Base-by-base conservation (phyloP, 2,888 invertebrate species). In the Heliothis peltigera region DNA sequence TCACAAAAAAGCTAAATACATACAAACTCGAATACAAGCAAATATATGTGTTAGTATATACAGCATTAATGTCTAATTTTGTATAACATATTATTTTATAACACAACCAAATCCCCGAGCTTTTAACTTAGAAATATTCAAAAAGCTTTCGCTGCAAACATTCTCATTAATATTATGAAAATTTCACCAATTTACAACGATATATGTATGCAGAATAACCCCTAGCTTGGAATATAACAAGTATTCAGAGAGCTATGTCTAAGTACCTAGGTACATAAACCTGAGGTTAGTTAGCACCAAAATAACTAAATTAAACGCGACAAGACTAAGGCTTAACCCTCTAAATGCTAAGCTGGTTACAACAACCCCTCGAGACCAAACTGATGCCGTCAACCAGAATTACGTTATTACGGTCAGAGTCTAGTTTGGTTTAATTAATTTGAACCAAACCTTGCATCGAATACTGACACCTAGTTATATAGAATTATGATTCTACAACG, bases 361-460 rank as follows among this genome's bases (percentile, higher is more conserved):
- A 72, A 65, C 58, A 39, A 64, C 61, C 78, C 77, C 74, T n/a
- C 32, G 83, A 80, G 81, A 81, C 73, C 81, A 65, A 81, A 80
- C 76, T 68, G 76, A 75, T 68, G 67, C 55, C 77, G 76, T 75
- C 76, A 70, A 65, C 73, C 61, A 74, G 77, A 85, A 88, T 89
- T 81, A 84, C 80, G 86, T 86, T 88, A 89, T 86, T 86, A 86
- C 82, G 77, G 80, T 77, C 83, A 82, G 84, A 87, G 85, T 81
- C 79, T 65, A 71, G 80, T 77, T 82, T 80, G 78, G 79, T 86
- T 87, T 85, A 89, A 89, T 89, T 89, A 89, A 89, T 89, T 88
- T 81, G 76, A 79, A 78, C 79, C 77, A 46, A 39, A 68, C 64
- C 62, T 70, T 51, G 83, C 83, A 82, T 81, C 82, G 82, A 84